Evolutionary conservation across 2,113 vertebrate genomes (phyloP).

Genomic region (Xyrauchen texanus): DNA sequence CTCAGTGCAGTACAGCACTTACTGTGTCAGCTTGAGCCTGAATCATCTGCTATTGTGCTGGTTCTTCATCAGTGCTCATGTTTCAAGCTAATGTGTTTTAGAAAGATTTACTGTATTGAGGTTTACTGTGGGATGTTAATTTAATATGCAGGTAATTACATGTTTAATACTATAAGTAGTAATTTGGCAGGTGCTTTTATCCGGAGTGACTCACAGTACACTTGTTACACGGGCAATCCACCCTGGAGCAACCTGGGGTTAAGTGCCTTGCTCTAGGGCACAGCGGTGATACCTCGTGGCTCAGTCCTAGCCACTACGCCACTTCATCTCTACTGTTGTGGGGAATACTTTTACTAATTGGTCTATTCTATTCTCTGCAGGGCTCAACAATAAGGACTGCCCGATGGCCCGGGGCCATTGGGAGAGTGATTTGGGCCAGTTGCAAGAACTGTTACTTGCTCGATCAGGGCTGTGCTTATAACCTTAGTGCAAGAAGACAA

Average conservation of each 20-base stretch:
- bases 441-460: too few relatives aligned
- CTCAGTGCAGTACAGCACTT: neutral
- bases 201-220: slow-evolving; percentile 3
- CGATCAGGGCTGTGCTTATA: too few relatives aligned
- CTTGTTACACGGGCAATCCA: neutral
- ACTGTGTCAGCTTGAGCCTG: neutral
- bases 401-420: too few relatives aligned
- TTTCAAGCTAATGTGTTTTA: neutral
- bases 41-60: too few relatives aligned
- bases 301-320: neutral
- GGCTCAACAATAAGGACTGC: too few relatives aligned
- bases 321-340: neutral
- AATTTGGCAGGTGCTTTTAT: slow-evolving; percentile 22
- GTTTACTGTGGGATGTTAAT: neutral
- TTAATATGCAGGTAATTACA: neutral
- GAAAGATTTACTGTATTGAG: slow-evolving; percentile 9
- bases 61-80: neutral
- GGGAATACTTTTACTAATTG: neutral
- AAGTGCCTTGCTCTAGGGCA: slow-evolving; percentile 9
- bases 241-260: slow-evolving; percentile 7
- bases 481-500: too few relatives aligned
- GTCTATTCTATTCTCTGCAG: too few relatives aligned
- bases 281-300: neutral
- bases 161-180: neutral
- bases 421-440: too few relatives aligned